phyloP scores from a whole-genome alignment of 2,113 vertebrate genomes.

The Eubucco bourcierii region DNA sequence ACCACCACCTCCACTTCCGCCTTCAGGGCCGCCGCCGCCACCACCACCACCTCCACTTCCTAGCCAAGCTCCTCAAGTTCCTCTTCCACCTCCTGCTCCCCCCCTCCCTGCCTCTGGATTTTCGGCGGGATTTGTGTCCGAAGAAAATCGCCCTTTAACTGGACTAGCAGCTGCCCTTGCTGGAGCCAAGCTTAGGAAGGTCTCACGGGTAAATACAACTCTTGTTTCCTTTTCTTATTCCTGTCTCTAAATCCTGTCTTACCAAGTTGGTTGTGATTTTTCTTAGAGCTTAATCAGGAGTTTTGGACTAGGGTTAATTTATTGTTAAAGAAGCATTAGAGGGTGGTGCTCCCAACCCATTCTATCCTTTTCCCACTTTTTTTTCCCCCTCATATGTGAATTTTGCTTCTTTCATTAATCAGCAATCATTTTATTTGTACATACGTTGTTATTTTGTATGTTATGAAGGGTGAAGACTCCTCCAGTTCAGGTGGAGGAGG shows the following conservation, averaged over 20 bases:
- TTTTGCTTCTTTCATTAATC: not conserved
- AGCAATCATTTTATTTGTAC: not conserved
- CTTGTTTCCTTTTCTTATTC: accelerated
- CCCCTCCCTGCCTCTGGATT: conserved; percentile 88
- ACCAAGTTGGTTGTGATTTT: not conserved
- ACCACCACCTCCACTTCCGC: conserved; percentile 77
- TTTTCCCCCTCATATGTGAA: not conserved
- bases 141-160: conserved; percentile 88
- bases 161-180: conserved; percentile 93
- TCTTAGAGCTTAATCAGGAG: not conserved
- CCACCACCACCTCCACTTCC: conserved; percentile 83
- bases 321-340: accelerated
- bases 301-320: not conserved
- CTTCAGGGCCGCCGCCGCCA: conserved; percentile 72
- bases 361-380: not conserved
- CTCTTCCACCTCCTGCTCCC: conserved; percentile 88
- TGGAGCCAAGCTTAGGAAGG: conserved; percentile 95
- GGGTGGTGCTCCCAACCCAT: not conserved
- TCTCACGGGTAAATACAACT: conserved; percentile 85
- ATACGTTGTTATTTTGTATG: conserved; percentile 20
- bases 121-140: conserved; percentile 73
- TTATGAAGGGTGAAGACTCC: conserved; percentile 84
- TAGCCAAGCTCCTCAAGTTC: conserved; percentile 74
- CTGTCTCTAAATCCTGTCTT: not conserved
- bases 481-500: conserved; percentile 76